Evolutionary conservation across 1,140 invertebrate species (phyloP).

Genomic region (Drosophila parvula): DNA sequence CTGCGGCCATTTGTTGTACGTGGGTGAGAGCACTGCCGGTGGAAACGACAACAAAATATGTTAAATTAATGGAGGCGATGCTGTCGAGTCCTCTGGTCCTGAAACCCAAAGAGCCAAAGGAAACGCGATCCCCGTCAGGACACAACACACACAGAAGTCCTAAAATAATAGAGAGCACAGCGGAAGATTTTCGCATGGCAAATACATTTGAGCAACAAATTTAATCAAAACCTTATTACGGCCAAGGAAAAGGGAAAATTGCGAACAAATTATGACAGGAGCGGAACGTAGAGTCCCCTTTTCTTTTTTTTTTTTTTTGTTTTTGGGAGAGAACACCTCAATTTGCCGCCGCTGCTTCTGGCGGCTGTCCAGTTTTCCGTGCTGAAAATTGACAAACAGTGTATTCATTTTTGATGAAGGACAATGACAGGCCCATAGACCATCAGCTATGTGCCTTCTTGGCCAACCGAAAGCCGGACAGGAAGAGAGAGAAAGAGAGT

Average conservation of each 20-base stretch:
- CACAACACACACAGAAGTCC: conserved; percentile 29
- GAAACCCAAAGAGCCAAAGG: conserved; percentile 11
- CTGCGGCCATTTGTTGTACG: conserved; percentile 21
- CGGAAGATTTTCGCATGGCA: conserved; percentile 41
- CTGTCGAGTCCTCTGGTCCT: neutral
- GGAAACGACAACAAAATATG: conserved; percentile 44
- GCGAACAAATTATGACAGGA: conserved; percentile 41
- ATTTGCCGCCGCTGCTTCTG: conserved; percentile 22
- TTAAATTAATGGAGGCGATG: conserved; percentile 53
- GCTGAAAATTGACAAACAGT: conserved; percentile 41
- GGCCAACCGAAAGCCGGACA: neutral
- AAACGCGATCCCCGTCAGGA: conserved; percentile 25
- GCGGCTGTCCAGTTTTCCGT: conserved; percentile 3
- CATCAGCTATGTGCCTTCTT: conserved; percentile 1
- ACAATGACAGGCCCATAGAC: conserved; percentile 20
- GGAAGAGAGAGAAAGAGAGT: neutral
- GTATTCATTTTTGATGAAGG: conserved; percentile 42
- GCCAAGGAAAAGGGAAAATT: conserved; percentile 4
- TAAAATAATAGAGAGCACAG: conserved; percentile 55
- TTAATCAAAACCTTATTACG: conserved; percentile 73
- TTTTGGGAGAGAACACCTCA: conserved; percentile 20
- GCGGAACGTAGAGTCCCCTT: neutral
- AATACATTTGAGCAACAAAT: conserved; percentile 62
- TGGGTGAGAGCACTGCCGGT: conserved; percentile 11
- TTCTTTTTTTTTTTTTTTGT: neutral